Conservation (phyloP, 1,140 invertebrate genomes). For the Popillia japonica region DNA sequence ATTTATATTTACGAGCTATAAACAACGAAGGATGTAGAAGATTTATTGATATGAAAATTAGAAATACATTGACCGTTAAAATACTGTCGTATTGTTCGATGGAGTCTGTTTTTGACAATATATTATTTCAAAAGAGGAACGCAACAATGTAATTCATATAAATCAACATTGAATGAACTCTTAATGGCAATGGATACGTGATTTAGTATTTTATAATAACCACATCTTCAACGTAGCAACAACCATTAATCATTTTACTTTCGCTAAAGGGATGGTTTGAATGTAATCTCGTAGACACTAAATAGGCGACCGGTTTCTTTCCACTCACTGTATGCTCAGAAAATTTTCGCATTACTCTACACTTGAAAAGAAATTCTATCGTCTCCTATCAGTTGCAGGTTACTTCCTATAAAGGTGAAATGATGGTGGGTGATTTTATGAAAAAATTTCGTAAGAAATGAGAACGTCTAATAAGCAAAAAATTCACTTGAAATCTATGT, state of each 20-base stretch:
- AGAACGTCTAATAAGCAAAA: slow-evolving; percentile 16
- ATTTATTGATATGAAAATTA: too few relatives aligned
- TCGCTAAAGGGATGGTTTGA: neutral
- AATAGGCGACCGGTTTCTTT: neutral
- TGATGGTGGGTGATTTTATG: neutral
- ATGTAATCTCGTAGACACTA: neutral
- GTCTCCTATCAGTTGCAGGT: neutral
- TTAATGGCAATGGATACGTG: neutral
- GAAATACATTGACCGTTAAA: too few relatives aligned
- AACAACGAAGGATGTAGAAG: too few relatives aligned
- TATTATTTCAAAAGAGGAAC: neutral
- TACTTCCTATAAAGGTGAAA: neutral
- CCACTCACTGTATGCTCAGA: neutral
- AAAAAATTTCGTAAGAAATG: neutral
- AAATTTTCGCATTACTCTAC: neutral
- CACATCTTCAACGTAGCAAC: neutral
- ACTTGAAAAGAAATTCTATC: neutral
- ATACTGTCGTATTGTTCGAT: too few relatives aligned
- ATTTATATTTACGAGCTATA: too few relatives aligned
- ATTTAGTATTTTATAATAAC: slow-evolving; percentile 8
- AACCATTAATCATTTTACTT: slow-evolving; percentile 4
- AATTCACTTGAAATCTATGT: neutral
- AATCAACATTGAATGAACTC: neutral
- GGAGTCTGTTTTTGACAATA: too few relatives aligned
- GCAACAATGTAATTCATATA: neutral